These are phyloP conservation scores for Luscinia megarhynchos DNA, from an alignment of 2,797 vertebrate genomes.

Conservation along the genomic window DNA sequence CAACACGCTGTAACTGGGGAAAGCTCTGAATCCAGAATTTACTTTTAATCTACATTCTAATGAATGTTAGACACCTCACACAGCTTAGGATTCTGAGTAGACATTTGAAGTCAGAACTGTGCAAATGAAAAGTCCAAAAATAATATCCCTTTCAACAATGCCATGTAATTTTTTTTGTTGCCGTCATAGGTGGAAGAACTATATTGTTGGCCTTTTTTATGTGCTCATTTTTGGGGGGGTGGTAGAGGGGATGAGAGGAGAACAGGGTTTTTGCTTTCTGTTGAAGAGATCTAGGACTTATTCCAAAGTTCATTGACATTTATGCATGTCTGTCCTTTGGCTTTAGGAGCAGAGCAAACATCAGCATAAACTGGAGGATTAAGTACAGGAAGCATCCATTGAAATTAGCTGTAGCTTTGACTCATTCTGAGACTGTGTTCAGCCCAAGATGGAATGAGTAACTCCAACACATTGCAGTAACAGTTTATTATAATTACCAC, in stretches of 20 bases:
- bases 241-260: rapidly evolving
- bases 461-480: background rate
- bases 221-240: too few species aligned
- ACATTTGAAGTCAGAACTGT: background rate
- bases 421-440: background rate
- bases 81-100: background rate
- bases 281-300: background rate
- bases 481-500: background rate
- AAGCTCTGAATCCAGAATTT: background rate
- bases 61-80: background rate
- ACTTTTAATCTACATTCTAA: background rate
- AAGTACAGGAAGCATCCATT: background rate
- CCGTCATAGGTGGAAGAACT: background rate
- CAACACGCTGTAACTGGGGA: background rate
- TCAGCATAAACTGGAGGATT: background rate
- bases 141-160: background rate
- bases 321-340: background rate
- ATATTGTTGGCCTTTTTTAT: background rate
- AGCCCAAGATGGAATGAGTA: background rate
- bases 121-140: background rate
- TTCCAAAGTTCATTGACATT: background rate
- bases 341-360: background rate
- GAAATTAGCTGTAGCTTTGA: background rate
- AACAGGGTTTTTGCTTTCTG: background rate
- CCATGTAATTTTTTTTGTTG: background rate